Evolutionary conservation across 1,140 invertebrate species (phyloP).

Genomic region (Hirudo medicinalis): DNA sequence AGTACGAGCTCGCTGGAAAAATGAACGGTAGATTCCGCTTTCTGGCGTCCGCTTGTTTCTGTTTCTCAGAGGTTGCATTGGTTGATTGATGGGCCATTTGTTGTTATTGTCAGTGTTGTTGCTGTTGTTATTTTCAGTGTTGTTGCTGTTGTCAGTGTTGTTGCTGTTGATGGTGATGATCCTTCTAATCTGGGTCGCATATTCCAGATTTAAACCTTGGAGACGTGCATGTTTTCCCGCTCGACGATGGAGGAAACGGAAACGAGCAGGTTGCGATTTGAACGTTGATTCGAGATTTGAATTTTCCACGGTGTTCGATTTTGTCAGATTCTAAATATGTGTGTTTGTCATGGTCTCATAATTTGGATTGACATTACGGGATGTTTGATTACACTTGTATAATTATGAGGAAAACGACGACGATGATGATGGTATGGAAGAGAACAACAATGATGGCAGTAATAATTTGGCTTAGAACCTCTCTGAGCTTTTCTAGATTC

Average conservation of each 20-base stretch:
- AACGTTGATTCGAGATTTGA: too few relatives aligned
- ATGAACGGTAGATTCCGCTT: constrained; percentile 35
- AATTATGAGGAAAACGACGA: not conserved
- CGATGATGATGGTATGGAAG: not conserved
- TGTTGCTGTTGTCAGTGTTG: constrained; percentile 10
- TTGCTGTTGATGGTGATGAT: too few relatives aligned
- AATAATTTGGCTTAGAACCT: too few relatives aligned
- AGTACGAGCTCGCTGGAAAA: constrained; percentile 35
- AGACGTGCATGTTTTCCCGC: constrained; percentile 35
- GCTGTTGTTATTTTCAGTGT: not conserved
- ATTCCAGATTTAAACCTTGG: constrained; percentile 34
- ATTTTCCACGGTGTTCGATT: too few relatives aligned
- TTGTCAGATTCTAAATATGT: too few relatives aligned
- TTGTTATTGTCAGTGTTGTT: not conserved
- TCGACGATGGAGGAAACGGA: constrained; percentile 15
- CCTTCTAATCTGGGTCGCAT: not conserved
- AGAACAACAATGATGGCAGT: too few relatives aligned
- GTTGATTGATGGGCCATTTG: not conserved
- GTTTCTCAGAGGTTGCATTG: not conserved
- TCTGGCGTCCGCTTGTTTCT: not conserved
- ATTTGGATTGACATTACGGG: too few relatives aligned
- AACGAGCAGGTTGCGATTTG: not conserved
- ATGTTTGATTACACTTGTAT: too few relatives aligned
- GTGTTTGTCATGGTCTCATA: too few relatives aligned
- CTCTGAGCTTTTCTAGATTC: not conserved